Base-by-base conservation (phyloP, 2,113 vertebrate species). In the Andinoacara biseriatus region DNA sequence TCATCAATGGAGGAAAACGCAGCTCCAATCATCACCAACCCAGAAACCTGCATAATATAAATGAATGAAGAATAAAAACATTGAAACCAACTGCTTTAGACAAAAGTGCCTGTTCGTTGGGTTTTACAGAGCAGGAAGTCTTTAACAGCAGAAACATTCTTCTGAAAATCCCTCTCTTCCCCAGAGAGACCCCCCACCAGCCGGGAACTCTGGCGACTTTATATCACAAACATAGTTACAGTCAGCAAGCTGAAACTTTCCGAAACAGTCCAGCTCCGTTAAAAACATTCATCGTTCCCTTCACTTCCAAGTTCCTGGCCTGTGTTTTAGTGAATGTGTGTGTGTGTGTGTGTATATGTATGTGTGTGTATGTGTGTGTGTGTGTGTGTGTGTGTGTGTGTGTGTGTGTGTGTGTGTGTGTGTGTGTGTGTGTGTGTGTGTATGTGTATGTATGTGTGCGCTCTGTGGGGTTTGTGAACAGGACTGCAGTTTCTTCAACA, bases 11-110 rank as follows among this genome's bases (percentile, higher is more conserved):
- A 75, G 49, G 89, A 88, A 35, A 93, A 93, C 0, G 91, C 93
- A 2, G 90, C 91, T 0, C 83, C 92, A 1, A 93, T 90, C 93
- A 94, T 92, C 80, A 94, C 86, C 24, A 93, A 18, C 0, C 93
- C 93, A 4, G 92, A 93, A 60, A 88, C 86, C 93, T 94, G 87
- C n/a, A 58, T 83, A 56, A 56, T n/a, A 11, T 24, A 65, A 65
- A 65, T 24, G 3, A 40, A 74, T 2, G 56, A 69, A 3, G 17
- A 78, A 56, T 18, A 54, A 17, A 80, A 56, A 24, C 24, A 5
- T 20, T 52, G 15, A 15, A 31, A 57, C n/a, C 20, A 31, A 49
- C 54, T 54, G 10, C 15, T 76, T 35, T n/a, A 58, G 31, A 35
- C 33, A 57, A 76, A 61, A 10, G 49, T 67, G 63, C 14, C 22